Evolutionary conservation across 1,140 invertebrate genomes (phyloP), one percentile per base, ranked within the genome.

Genomic region (Agraylea sexmaculata): DNA sequence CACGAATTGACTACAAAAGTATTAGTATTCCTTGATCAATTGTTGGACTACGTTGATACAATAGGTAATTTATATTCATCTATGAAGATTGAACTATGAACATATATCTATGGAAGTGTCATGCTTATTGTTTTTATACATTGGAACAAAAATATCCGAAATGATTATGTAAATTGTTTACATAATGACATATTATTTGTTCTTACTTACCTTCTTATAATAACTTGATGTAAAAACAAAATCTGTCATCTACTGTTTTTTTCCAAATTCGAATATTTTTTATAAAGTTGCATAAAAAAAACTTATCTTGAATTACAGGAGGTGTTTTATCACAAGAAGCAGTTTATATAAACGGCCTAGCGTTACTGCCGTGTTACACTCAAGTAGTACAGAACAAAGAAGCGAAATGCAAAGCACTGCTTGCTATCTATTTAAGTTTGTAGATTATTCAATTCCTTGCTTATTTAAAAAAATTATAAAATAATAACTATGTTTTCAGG

Each of bases 1-100:
- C 91, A 94, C 58, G 89, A 97, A 64, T 68, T 93, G 29, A 93
- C 91, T 2, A 89, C 83, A 35, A 93, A 95, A 60, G 87, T 93
- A 36, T 74, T 92, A 28, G 80, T 89, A 44, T 86, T 91, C 63
- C 66, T 88, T 29, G 85, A 90, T 59, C 84, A 89, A 53, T 65
- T 92, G 33, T 73, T 80, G 11, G 79, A 82, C 42, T 86, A 87
- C 53, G 71, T 74, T 15, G 78, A 84, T 51, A 85, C 79, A 4
- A 78, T 87, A 32, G 82, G 77, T 49, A 28, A 49, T 20, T 27
- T 19, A 22, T 25, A 27, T 12, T 35, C 28, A 12, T 5, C 15
- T 10, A 36, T 20, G 18, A 36, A 19, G 10, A 8, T 36, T 5
- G 18, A 8, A 8, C n/a, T n/a, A 25, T 25, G 7, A 8, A 8